Evolutionary conservation across 2,113 vertebrate genomes (phyloP).

Genomic region (Zosterops japonicus): DNA sequence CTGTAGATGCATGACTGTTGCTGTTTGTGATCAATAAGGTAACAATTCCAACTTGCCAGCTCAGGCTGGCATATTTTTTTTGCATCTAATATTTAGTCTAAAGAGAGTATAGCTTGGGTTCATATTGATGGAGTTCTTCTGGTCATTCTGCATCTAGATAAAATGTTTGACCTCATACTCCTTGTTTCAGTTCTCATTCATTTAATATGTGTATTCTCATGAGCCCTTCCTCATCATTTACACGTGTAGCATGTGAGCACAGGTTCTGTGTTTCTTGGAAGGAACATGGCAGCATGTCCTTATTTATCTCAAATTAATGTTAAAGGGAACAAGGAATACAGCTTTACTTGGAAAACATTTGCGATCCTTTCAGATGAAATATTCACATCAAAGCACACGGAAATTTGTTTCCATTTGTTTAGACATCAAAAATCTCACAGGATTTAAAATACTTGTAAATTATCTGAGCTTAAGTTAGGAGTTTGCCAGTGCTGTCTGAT

Average conservation of each 20-base stretch:
- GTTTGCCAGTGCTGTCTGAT: not conserved
- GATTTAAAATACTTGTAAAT: slow-evolving; percentile 15
- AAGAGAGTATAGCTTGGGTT: not conserved
- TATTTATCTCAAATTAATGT: not conserved
- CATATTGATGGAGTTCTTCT: not conserved
- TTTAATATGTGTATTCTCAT: not conserved
- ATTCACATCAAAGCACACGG: not conserved
- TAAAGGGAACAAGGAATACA: not conserved
- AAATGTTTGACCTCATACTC: not conserved
- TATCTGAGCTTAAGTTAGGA: not conserved
- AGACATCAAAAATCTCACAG: not conserved
- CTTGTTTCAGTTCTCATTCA: not conserved
- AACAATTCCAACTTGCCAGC: not conserved
- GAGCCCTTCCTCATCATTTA: not conserved
- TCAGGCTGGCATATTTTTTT: not conserved
- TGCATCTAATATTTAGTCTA: not conserved
- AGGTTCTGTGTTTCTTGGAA: not conserved
- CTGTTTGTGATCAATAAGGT: not conserved
- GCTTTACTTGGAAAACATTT: not conserved
- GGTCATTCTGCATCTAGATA: not conserved
- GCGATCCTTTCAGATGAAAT: not conserved
- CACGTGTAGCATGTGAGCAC: not conserved
- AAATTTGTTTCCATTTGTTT: slow-evolving; percentile 45
- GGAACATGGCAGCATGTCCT: not conserved
- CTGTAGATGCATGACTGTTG: not conserved